A percentile compares a stretch with the other conserved stretches of the same genome.
phyloP scores from a whole-genome alignment of 2,888 invertebrate genomes.

The Ectemnius cavifrons region DNA sequence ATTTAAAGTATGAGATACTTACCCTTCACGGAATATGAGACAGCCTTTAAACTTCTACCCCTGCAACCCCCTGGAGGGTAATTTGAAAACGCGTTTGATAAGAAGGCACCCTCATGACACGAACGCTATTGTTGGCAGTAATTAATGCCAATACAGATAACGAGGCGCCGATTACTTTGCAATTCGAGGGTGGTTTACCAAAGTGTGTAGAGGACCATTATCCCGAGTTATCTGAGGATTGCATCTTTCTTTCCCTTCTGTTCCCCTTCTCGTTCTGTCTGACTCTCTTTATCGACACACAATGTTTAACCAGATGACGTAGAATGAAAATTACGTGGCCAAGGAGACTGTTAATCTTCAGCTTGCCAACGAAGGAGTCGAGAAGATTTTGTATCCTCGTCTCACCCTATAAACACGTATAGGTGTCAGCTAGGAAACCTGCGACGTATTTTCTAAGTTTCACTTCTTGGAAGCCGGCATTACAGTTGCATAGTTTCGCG shows the following conservation, averaged over 20 bases:
- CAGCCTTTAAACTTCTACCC: too few species aligned
- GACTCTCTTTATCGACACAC: conserved; percentile 12
- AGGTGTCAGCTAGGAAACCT: too few species aligned
- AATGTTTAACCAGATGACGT: conserved; percentile 24
- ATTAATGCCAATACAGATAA: conserved; percentile 60
- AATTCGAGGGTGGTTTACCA: conserved; percentile 56
- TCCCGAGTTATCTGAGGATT: conserved; percentile 51
- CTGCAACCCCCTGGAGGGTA: too few species aligned
- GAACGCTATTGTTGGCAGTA: conserved; percentile 44
- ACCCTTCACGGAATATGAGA: neutral
- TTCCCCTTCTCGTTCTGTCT: conserved; percentile 21
- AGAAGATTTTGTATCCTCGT: neutral
- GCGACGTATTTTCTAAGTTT: too few species aligned
- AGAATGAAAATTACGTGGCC: conserved; percentile 36
- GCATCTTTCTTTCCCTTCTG: conserved; percentile 34
- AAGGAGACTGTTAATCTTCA: conserved; percentile 46
- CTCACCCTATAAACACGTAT: conserved; percentile 3
- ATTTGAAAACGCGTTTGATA: conserved; percentile 9
- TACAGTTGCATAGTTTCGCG: too few species aligned
- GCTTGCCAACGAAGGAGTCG: neutral
- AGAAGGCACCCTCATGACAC: conserved; percentile 16
- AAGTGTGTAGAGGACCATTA: conserved; percentile 51
- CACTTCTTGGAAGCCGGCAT: too few species aligned
- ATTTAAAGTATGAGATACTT: neutral
- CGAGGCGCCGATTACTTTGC: conserved; percentile 56